Conservation (phyloP, 2,888 invertebrate species). For the Formica aserva region DNA sequence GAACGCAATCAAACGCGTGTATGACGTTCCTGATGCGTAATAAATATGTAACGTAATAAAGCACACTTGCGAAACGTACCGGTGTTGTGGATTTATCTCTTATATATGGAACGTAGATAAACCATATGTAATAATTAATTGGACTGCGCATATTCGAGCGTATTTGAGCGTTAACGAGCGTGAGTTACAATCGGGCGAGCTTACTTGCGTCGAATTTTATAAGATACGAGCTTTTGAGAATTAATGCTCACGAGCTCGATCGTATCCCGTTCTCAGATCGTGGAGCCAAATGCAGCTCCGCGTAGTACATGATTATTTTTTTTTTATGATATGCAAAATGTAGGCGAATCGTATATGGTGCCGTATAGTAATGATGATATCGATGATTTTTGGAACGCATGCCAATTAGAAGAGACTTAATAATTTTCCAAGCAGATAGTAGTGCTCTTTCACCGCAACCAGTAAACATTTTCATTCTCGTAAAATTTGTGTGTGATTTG, state of each 20-base stretch:
- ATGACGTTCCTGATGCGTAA: background rate
- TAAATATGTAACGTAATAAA: constrained; percentile 14
- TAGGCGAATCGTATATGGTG: constrained; percentile 80
- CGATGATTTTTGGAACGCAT: constrained; percentile 81
- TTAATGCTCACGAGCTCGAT: constrained; percentile 14
- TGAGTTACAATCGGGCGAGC: constrained; percentile 36
- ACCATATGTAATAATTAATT: constrained; percentile 31
- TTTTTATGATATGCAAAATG: constrained; percentile 80
- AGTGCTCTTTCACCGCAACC: constrained; percentile 86
- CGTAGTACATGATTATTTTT: constrained; percentile 71
- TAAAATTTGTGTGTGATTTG: constrained; percentile 75
- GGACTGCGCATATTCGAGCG: background rate
- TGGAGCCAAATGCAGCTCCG: constrained; percentile 59
- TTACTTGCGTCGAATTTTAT: constrained; percentile 33
- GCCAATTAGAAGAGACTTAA: constrained; percentile 85
- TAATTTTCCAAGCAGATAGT: constrained; percentile 85
- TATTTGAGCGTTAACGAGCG: constrained; percentile 15
- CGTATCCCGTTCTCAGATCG: constrained; percentile 56
- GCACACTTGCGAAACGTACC: constrained; percentile 3
- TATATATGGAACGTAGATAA: constrained; percentile 21
- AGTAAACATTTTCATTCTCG: constrained; percentile 76
- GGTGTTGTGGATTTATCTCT: constrained; percentile 6
- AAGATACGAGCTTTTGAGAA: background rate
- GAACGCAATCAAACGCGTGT: background rate
- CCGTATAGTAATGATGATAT: constrained; percentile 72